Base-by-base conservation (phyloP, 2,113 vertebrate species). In the Spilogale gracilis region DNA sequence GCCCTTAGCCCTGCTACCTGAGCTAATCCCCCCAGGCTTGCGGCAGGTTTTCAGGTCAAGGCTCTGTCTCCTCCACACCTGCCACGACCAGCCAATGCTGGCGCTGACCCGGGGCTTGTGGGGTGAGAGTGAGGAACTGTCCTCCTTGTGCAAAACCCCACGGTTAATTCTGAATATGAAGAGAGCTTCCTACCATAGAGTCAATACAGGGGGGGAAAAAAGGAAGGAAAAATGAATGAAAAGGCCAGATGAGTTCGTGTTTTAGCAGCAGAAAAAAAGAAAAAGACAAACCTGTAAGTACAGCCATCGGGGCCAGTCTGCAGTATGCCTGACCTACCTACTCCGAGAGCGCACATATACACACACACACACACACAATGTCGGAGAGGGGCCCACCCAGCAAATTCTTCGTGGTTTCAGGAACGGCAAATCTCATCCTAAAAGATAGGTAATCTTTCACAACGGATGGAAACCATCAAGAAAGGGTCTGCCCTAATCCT, bases 21-120 rank as follows among this genome's bases (percentile, higher is more conserved):
- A 45, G 10, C 45, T 17, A 61, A 78, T 56, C 45, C 45, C 48
- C n/a, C 12, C 10, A 56, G 73, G 27, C 43, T 27, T 1, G 30
- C 56, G 60, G 86, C 69, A 25, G 74, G 60, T 67, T 96, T 97
- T 74, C 96, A 95, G 97, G 94, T 84, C 94, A 97, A 97, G 96
- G 52, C 76, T 88, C 73, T 30, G 45, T 65, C 38, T 61, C 63
- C 30, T 17, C 43, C 52, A 1, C 30, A 30, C 5, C 2, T 48
- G 56, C 4, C 10, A 50, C 3, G 16, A 56, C 18, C 43, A 18
- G 21, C 84, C 30, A 76, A 69, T 0, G 21, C 12, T 5, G 63
- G 43, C 76, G 21, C 32, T 74, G 27, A 82, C 83, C 5, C 3
- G 9, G 58, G 43, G 43, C 25, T 74, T 67, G 67, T 2, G 9